Conservation (phyloP, 1,140 invertebrate species). For the Dreissena polymorpha region DNA sequence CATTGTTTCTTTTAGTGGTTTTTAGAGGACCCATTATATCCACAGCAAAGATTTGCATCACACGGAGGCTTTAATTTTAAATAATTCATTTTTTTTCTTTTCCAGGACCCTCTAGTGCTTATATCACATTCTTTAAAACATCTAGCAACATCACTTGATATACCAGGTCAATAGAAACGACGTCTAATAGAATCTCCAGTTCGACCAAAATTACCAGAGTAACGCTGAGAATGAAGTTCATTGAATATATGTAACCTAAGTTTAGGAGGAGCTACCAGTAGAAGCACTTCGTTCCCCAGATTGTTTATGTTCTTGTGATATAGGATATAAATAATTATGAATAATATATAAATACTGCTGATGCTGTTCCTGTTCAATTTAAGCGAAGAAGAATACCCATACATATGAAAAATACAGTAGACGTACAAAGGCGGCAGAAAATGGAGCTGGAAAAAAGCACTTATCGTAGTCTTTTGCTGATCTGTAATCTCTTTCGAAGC, state of each 20-base stretch:
- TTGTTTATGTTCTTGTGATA: not conserved
- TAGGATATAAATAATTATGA: not conserved
- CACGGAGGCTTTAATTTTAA: conserved; percentile 4
- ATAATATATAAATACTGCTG: too few species aligned
- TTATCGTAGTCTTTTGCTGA: not conserved
- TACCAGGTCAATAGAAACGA: too few species aligned
- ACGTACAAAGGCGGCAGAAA: conserved; percentile 52
- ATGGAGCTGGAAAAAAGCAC: conserved; percentile 10
- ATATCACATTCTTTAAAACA: conserved; percentile 57
- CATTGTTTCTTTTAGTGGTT: conserved; percentile 56
- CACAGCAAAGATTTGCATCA: conserved; percentile 45
- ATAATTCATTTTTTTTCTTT: conserved; percentile 33
- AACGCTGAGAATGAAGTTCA: conserved; percentile 28
- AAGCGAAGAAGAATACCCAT: not conserved
- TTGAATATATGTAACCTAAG: conserved; percentile 30
- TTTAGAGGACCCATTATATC: conserved; percentile 55
- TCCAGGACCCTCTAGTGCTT: conserved; percentile 52
- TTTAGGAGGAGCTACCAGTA: conserved; percentile 32
- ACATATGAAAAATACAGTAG: conserved; percentile 26
- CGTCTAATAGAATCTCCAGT: conserved; percentile 53
- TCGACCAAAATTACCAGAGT: conserved; percentile 56
- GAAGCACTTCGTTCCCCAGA: not conserved
- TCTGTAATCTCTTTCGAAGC: conserved; percentile 8
- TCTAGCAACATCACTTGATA: conserved; percentile 30
- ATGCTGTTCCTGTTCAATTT: too few species aligned